Conservation (phyloP, 1,140 invertebrate species). For the Polyergus mexicanus region DNA sequence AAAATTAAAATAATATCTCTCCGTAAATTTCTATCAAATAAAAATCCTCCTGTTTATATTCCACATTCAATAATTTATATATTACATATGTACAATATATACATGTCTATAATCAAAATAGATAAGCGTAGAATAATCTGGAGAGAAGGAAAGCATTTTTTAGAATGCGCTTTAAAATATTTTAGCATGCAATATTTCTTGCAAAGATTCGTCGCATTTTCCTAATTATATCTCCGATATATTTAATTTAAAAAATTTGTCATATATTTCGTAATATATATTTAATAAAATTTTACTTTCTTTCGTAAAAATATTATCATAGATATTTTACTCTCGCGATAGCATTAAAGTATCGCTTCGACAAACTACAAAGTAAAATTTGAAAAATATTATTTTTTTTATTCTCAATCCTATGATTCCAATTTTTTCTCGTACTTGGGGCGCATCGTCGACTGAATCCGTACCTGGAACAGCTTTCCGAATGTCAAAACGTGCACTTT, state of each 20-base stretch:
- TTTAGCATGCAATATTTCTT: no score
- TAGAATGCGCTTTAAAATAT: no score
- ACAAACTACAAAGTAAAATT: neutral
- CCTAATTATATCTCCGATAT: no score
- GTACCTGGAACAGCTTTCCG: neutral
- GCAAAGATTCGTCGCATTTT: no score
- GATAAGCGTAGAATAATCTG: neutral
- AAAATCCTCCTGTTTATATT: neutral
- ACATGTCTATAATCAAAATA: neutral
- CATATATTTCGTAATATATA: no score
- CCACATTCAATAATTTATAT: neutral
- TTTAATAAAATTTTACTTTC: neutral
- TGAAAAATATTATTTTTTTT: neutral
- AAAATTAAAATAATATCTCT: neutral
- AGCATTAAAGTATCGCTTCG: neutral
- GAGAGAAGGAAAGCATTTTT: no score
- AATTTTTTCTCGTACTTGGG: neutral
- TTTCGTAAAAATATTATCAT: neutral
- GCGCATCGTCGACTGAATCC: neutral
- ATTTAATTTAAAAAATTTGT: no score
- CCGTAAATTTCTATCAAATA: neutral
- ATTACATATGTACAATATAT: neutral
- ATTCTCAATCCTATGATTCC: neutral
- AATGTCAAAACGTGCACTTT: conserved; percentile 11
- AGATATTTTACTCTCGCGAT: neutral